Evolutionary conservation across 2,888 invertebrate genomes (phyloP), one percentile per base, ranked within the genome.

Genomic region (Habroteleia sp.): DNA sequence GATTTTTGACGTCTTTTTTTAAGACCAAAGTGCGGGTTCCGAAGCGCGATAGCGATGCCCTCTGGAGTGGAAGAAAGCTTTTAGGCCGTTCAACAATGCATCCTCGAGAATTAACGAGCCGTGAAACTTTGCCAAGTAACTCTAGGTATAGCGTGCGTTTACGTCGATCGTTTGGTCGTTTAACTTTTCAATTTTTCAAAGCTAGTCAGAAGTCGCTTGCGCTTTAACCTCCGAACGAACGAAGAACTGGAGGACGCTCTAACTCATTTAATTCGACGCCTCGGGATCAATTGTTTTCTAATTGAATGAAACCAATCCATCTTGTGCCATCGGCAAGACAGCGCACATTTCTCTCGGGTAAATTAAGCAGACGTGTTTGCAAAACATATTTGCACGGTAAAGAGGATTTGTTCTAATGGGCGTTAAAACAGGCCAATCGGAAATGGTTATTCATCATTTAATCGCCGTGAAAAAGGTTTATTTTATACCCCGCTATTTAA

Each of bases 61-160:
- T n/a, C n/a, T n/a, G n/a, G n/a, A n/a, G n/a, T n/a, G n/a, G n/a
- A n/a, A n/a, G n/a, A n/a, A n/a, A n/a, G n/a, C 56, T 66, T 39
- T 48, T 52, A 68, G 58, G 48, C 56, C 46, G 41, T 58, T 66
- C 50, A 48, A 60, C 69, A 69, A 69, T 60, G 60, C 69, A 41
- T 48, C 60, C 50, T 33, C 11, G 17, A 17, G 23, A 17, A 44
- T 50, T 58, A 68, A 68, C 58, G 58, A 68, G 48, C 39, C 71
- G 39, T 48, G 29, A 46, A 71, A 62, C 37, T 71, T 48, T 4
- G 13, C 8, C 41, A 25, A 41, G 56, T 58, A 42, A 17, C 42
- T 27, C 37, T 33, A 11, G 10, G n/a, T 27, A 27, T 27, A 31
- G 35, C 60, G 16, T 25, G 33, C 50, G 23, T 33, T 52, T 11